A percentile compares a stretch with the other conserved stretches of the same genome.
These are phyloP conservation scores for Tricholaema leucomelas DNA, from an alignment of 2,113 vertebrate genomes.

Conservation along the genomic window DNA sequence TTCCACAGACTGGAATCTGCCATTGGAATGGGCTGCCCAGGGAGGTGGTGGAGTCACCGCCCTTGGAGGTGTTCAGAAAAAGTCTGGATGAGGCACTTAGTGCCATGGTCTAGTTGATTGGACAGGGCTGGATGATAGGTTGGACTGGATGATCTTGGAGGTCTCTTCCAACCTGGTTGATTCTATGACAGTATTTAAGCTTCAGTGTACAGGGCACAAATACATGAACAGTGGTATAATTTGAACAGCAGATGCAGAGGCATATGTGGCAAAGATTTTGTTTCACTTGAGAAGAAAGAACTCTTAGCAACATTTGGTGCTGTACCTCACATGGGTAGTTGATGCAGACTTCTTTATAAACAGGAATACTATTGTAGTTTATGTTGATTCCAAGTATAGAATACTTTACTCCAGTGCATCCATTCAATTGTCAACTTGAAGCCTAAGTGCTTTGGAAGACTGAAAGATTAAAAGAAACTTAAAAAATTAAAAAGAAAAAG, in stretches of 20 bases:
- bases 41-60: no score
- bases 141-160: no score
- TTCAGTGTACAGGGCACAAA: accelerated
- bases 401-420: not conserved
- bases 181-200: not conserved
- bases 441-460: not conserved
- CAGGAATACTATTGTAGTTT: not conserved
- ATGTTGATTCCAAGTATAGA: not conserved
- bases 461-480: not conserved
- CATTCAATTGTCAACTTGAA: not conserved
- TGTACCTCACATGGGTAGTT: not conserved
- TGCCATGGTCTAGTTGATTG: no score
- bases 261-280: not conserved
- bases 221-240: not conserved
- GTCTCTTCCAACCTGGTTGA: no score
- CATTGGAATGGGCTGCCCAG: no score
- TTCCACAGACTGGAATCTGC: no score
- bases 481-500: no score
- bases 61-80: no score
- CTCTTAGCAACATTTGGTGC: not conserved
- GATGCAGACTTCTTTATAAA: not conserved
- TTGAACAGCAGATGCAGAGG: not conserved
- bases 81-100: no score
- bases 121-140: no score
- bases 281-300: not conserved